Evolutionary conservation across 2,797 vertebrate species (phyloP).

Genomic region (Diplodus puntazzo): DNA sequence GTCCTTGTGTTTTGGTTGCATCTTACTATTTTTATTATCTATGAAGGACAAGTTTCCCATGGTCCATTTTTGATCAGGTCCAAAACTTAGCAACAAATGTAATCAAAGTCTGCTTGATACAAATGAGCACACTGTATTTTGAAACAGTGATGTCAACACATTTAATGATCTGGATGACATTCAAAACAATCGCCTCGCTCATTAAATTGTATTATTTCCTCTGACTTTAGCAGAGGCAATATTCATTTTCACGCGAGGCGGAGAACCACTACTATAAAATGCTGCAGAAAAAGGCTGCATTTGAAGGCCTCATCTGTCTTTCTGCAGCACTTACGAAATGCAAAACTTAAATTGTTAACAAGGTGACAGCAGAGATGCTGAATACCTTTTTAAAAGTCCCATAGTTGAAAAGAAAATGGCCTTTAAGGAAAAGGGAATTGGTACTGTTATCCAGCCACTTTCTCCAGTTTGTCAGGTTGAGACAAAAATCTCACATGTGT

Average conservation of each 20-base stretch:
- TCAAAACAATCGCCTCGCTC: background rate
- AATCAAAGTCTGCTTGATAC: too few relatives aligned
- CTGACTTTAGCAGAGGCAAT: background rate
- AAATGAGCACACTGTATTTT: background rate
- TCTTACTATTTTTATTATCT: too few relatives aligned
- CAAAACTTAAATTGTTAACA: background rate
- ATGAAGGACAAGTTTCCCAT: too few relatives aligned
- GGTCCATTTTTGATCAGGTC: too few relatives aligned
- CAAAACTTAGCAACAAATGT: background rate
- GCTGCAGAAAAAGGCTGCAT: too few relatives aligned
- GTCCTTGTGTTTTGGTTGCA: too few relatives aligned
- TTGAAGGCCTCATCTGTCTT: too few relatives aligned
- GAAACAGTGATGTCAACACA: background rate
- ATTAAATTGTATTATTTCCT: background rate
- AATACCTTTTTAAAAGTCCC: background rate
- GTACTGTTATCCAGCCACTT: conserved; percentile 24
- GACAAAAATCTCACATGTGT: conserved; percentile 56
- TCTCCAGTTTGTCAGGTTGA: conserved; percentile 55
- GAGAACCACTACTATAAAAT: background rate
- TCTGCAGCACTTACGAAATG: background rate
- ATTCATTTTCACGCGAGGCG: background rate
- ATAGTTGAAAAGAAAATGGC: background rate
- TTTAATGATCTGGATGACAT: background rate
- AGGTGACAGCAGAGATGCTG: background rate
- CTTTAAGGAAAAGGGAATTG: background rate